Evolutionary conservation across 30 jellyfish, hydroid and myxozoan genomes (phyloP), one percentile per base, ranked within the genome.

Genomic region (Turritopsis rubra): DNA sequence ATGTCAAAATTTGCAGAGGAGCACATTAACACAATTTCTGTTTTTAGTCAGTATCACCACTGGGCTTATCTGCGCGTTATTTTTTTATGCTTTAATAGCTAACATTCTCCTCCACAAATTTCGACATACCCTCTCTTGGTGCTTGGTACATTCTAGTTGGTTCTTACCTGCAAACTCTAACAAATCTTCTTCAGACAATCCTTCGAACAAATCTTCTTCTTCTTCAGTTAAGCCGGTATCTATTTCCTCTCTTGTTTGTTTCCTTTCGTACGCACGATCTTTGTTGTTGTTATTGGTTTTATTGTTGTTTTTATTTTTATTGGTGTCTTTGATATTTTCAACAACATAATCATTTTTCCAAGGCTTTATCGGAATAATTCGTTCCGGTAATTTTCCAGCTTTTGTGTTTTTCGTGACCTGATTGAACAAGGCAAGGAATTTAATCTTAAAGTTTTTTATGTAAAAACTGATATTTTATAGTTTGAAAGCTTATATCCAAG

Each of bases 371-470:
- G 77, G 77, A 27, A 68, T 68, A 68, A 68, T 27, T 19, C 30
- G 28, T 68, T 68, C 77, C 0, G 77, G 77, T n/a, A 27, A 16
- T n/a, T 27, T 23, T 9, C 31, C 28, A n/a, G 1, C 77, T 1
- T 23, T 27, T 68, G 9, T 16, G 77, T 68, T 68, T 68, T 68
- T 68, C 77, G 17, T 68, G 77, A 68, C 77, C 77, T 68, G 77
- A 7, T 8, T n/a, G 77, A 68, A 68, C 0, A n/a, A 41, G 13
- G 60, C 9, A 41, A 41, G n/a, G n/a, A n/a, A n/a, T n/a, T n/a
- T n/a, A n/a, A n/a, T n/a, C n/a, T n/a, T n/a, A n/a, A n/a, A n/a
- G n/a, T n/a, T n/a, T n/a, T n/a, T n/a, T n/a, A n/a, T n/a, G n/a
- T n/a, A n/a, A n/a, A n/a, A n/a, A n/a, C n/a, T n/a, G n/a, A n/a